Conservation (phyloP, 2,797 vertebrate species). For the Micropoecilia bifurca region DNA sequence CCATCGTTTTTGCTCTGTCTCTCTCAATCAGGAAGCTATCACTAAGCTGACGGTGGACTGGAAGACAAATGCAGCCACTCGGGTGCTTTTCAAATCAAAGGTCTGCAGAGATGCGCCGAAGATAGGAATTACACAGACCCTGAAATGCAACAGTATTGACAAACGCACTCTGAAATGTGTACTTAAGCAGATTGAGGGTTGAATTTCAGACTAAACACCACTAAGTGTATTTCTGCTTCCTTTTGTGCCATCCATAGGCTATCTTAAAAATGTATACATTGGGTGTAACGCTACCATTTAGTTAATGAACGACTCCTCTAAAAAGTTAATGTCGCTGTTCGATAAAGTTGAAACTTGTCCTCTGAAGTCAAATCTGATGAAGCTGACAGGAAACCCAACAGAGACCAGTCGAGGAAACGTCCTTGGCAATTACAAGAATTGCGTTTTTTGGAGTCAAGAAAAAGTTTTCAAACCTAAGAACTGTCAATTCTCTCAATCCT, state of each 20-base stretch:
- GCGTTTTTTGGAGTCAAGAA: not conserved
- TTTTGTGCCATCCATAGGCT: not conserved
- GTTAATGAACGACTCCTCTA: not conserved
- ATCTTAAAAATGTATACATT: not conserved
- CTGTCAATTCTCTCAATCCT: not conserved
- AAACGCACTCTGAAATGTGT: conserved; percentile 23
- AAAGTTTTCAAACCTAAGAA: not conserved
- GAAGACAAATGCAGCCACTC: conserved; percentile 36
- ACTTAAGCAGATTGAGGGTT: not conserved
- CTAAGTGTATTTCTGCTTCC: not conserved
- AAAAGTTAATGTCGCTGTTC: not conserved
- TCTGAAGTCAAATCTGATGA: not conserved
- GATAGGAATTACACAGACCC: conserved; percentile 35
- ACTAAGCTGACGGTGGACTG: conserved; percentile 16
- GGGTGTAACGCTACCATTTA: not conserved
- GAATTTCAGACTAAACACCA: not conserved
- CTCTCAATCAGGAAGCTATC: conserved; percentile 28
- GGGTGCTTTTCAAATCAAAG: conserved; percentile 35
- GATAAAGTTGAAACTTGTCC: not conserved
- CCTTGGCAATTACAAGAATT: not conserved
- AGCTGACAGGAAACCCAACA: not conserved
- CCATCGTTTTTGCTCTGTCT: conserved; percentile 44
- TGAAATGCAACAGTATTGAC: conserved; percentile 53
- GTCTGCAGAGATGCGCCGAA: conserved; percentile 17
- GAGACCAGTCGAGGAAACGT: not conserved